These are phyloP conservation scores for Hyppa rectilinea DNA, from an alignment of 2,888 invertebrate species.

Conservation along the genomic window DNA sequence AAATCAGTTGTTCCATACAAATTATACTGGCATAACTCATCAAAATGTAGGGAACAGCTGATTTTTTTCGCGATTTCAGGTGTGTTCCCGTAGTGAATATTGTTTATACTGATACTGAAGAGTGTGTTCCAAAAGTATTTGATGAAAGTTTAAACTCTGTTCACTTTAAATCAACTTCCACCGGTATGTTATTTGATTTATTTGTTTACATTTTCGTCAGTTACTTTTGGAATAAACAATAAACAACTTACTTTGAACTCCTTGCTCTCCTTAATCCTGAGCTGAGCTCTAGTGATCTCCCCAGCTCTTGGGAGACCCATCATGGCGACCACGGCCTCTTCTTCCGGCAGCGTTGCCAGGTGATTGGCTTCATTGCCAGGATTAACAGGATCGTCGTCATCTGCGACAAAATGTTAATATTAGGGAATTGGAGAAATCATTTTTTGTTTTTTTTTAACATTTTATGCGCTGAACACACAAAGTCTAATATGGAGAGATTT, in stretches of 20 bases:
- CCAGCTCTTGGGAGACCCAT: conserved; percentile 98
- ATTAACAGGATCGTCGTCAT: conserved; percentile 79
- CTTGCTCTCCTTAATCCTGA: conserved; percentile 99
- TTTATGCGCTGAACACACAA: not conserved
- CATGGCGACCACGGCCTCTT: conserved; percentile 96
- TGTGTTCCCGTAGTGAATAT: no score
- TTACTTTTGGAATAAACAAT: not conserved
- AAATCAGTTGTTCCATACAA: no score
- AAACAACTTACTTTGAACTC: conserved; percentile 96
- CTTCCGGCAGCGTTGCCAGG: conserved; percentile 87
- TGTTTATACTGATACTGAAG: no score
- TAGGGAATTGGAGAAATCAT: not conserved
- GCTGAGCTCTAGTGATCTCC: conserved; percentile 95
- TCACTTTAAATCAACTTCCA: not conserved
- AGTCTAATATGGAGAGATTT: not conserved
- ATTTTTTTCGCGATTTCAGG: no score
- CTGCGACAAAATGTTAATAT: conserved; percentile 65
- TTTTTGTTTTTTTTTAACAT: not conserved
- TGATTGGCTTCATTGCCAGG: conserved; percentile 83
- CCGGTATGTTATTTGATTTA: not conserved
- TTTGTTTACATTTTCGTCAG: not conserved
- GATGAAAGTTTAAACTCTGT: not conserved
- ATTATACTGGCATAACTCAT: no score
- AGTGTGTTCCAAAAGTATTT: not conserved
- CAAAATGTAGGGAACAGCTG: no score